These are phyloP conservation scores for Hippocampus zosterae DNA, from an alignment of 2,113 vertebrate species.

Conservation along the genomic window DNA sequence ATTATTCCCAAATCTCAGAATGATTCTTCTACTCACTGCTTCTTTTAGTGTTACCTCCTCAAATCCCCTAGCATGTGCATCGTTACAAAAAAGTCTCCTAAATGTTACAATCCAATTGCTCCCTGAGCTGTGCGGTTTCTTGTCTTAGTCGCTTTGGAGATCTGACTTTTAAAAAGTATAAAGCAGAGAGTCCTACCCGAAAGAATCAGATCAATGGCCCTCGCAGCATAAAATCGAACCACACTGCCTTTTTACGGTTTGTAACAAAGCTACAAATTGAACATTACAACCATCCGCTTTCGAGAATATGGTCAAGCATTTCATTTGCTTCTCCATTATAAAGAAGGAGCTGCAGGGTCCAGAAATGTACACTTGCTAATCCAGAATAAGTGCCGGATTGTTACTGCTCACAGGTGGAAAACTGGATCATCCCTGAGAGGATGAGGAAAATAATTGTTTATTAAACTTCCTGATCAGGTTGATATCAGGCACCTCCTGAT, in stretches of 20 bases:
- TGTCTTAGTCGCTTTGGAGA: conserved; percentile 32
- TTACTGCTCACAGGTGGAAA: conserved; percentile 16
- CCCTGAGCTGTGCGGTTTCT: conserved; percentile 13
- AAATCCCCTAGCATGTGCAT: not conserved
- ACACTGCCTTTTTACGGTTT: conserved; percentile 6
- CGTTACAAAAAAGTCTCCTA: conserved; percentile 11
- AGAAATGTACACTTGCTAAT: conserved; percentile 14
- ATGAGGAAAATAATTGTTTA: conserved; percentile 17
- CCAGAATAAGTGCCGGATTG: conserved; percentile 4
- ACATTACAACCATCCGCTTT: not conserved
- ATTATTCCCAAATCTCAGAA: not conserved
- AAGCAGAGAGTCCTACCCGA: conserved; percentile 21
- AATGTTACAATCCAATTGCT: conserved; percentile 8
- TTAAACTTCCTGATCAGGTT: conserved; percentile 31
- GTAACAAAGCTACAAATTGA: conserved; percentile 12
- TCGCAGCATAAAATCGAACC: conserved; percentile 3
- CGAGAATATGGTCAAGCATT: conserved; percentile 1
- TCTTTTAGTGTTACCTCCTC: not conserved
- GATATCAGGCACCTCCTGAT: conserved; percentile 9
- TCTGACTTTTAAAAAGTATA: conserved; percentile 16
- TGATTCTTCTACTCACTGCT: not conserved
- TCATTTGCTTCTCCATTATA: not conserved
- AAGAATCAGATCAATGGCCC: conserved; percentile 37
- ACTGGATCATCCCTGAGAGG: conserved; percentile 10
- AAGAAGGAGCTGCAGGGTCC: conserved; percentile 9